Base-by-base conservation (phyloP, 2,888 invertebrate species). In the Sipunculus nudus region DNA sequence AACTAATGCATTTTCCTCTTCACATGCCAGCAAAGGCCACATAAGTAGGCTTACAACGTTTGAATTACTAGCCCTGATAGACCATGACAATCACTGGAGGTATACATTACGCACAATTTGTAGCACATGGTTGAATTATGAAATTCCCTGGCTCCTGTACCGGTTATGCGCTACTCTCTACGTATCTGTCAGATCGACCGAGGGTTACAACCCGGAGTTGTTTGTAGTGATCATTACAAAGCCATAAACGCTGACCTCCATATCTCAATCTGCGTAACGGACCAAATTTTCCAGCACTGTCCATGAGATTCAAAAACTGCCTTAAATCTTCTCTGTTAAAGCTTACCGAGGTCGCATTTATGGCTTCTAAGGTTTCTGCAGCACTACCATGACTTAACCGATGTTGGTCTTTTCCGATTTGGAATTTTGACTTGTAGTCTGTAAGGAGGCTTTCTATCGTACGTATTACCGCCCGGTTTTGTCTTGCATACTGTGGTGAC, bases 141-240 rank as follows among this genome's bases (percentile, higher is more conserved):
- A n/a, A n/a, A n/a, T n/a, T n/a, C n/a, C n/a, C n/a, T n/a, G n/a
- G n/a, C n/a, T n/a, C n/a, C n/a, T n/a, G n/a, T n/a, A n/a, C n/a
- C n/a, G n/a, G n/a, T n/a, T n/a, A n/a, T n/a, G n/a, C n/a, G n/a
- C n/a, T n/a, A n/a, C n/a, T n/a, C n/a, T n/a, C n/a, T n/a, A n/a
- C n/a, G n/a, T n/a, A n/a, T n/a, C n/a, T n/a, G n/a, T n/a, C n/a
- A n/a, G n/a, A n/a, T n/a, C n/a, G n/a, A n/a, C 63, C 60, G 6
- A 56, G 23, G 3, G 52, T 50, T 26, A 63, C 41, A 13, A 57
- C 50, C 19, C 59, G 29, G 31, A 67, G 32, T 41, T 67, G 67
- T 29, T 53, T 25, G 57, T 60, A 67, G 28, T 67, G 67, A 2
- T 65, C 65, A 38, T 52, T 60, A 46, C 67, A 67, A n/a, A 67